Conservation (phyloP, 2,113 vertebrate species). For the Larimichthys crocea region DNA sequence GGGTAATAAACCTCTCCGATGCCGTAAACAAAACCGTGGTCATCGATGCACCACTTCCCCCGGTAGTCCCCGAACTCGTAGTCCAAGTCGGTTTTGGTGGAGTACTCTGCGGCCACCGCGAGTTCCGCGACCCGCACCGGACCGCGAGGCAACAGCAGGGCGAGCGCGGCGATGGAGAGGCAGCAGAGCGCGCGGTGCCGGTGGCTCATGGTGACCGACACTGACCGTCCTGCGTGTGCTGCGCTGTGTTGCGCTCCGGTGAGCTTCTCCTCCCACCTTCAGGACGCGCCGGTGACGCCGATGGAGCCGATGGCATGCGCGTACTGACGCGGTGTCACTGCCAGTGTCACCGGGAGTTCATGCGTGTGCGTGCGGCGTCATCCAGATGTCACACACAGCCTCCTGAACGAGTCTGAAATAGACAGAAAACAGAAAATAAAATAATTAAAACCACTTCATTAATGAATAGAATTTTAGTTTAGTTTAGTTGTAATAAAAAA, state of each 20-base stretch:
- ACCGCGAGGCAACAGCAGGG: constrained; percentile 12
- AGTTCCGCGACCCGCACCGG: constrained; percentile 6
- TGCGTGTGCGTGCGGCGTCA: no score
- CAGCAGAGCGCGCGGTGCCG: constrained; percentile 34
- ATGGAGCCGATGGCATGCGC: neutral
- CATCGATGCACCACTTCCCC: constrained; percentile 85
- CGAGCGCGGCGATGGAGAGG: constrained; percentile 44
- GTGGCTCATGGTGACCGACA: constrained; percentile 47
- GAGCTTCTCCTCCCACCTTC: constrained; percentile 15
- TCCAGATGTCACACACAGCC: neutral
- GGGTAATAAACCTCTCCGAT: constrained; percentile 84
- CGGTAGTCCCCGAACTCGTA: constrained; percentile 86
- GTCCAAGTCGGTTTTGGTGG: constrained; percentile 78
- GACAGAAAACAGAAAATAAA: neutral
- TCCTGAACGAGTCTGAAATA: neutral
- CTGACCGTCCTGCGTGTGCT: neutral
- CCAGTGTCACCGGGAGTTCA: no score
- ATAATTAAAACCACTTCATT: no score
- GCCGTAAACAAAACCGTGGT: constrained; percentile 84
- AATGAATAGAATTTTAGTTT: no score
- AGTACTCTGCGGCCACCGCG: constrained; percentile 65
- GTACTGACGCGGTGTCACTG: constrained; percentile 4
- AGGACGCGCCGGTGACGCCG: constrained; percentile 30
- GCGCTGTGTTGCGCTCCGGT: neutral
- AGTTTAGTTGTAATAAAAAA: no score